These are phyloP conservation scores for Coecobrya sp. DNA, from an alignment of 2,888 invertebrate genomes.

Conservation along the genomic window DNA sequence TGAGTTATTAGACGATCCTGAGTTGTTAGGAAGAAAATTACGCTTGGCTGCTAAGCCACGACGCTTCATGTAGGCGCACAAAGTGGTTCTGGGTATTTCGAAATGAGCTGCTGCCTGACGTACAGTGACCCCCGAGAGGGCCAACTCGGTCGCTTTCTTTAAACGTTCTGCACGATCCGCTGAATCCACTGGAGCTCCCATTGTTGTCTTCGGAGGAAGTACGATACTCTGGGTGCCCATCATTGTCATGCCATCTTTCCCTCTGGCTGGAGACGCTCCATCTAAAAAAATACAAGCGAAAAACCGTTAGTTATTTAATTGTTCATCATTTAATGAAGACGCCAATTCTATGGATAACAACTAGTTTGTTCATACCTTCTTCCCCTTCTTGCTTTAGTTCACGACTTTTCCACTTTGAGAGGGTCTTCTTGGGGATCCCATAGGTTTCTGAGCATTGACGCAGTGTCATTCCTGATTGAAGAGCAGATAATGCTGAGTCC, in stretches of 20 bases:
- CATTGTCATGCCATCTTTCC: slow-evolving; percentile 5
- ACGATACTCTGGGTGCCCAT: background rate
- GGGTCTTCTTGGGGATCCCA: slow-evolving; percentile 85
- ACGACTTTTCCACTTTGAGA: slow-evolving; percentile 86
- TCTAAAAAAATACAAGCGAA: slow-evolving; percentile 39
- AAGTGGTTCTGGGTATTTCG: slow-evolving; percentile 90
- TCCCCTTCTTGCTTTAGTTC: slow-evolving; percentile 77
- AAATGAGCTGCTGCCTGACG: slow-evolving; percentile 90
- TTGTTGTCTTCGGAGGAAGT: slow-evolving; percentile 72
- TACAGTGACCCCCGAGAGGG: slow-evolving; percentile 89
- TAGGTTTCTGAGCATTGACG: slow-evolving; percentile 85
- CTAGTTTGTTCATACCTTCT: slow-evolving; percentile 27
- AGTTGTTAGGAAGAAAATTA: slow-evolving; percentile 68
- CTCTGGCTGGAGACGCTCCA: slow-evolving; percentile 33
- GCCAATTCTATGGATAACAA: too few species aligned
- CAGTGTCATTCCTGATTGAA: slow-evolving; percentile 85
- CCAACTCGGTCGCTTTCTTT: slow-evolving; percentile 85
- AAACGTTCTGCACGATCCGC: slow-evolving; percentile 85
- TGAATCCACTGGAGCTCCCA: slow-evolving; percentile 79
- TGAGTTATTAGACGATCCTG: slow-evolving; percentile 28
- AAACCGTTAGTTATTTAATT: background rate
- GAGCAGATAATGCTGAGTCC: slow-evolving; percentile 84
- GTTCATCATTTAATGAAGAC: background rate
- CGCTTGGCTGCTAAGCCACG: slow-evolving; percentile 87
- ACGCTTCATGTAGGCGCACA: slow-evolving; percentile 91